Evolutionary conservation across 2,113 vertebrate species (phyloP).

Genomic region (Leucopternis melanops): DNA sequence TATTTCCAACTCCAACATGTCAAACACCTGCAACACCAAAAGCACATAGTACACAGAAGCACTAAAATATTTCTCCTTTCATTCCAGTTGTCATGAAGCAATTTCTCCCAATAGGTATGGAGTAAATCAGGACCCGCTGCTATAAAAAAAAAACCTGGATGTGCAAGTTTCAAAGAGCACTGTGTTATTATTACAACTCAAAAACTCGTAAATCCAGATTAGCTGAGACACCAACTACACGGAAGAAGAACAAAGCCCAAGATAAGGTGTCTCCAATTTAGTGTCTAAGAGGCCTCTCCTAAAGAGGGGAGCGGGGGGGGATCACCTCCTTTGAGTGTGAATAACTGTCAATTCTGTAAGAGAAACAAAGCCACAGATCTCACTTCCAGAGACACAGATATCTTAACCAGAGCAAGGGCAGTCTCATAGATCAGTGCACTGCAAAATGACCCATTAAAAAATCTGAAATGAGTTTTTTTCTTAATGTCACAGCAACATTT

Average conservation of each 20-base stretch:
- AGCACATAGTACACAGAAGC: neutral
- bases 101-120: neutral
- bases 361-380: neutral
- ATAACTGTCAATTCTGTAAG: neutral
- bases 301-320: neutral
- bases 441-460: neutral
- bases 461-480: neutral
- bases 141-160: neutral
- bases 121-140: neutral
- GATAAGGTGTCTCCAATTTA: neutral
- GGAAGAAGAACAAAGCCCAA: neutral
- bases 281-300: neutral
- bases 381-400: neutral
- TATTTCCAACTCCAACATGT: neutral
- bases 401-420: neutral
- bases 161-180: neutral
- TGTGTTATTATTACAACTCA: neutral
- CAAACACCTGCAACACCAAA: neutral
- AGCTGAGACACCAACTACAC: neutral
- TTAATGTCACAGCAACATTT: neutral
- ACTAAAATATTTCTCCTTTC: neutral
- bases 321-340: neutral
- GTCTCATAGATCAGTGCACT: neutral
- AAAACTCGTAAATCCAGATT: neutral
- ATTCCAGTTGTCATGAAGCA: neutral